phyloP scores from a whole-genome alignment of 2,113 vertebrate species.

The Delphinus delphis region DNA sequence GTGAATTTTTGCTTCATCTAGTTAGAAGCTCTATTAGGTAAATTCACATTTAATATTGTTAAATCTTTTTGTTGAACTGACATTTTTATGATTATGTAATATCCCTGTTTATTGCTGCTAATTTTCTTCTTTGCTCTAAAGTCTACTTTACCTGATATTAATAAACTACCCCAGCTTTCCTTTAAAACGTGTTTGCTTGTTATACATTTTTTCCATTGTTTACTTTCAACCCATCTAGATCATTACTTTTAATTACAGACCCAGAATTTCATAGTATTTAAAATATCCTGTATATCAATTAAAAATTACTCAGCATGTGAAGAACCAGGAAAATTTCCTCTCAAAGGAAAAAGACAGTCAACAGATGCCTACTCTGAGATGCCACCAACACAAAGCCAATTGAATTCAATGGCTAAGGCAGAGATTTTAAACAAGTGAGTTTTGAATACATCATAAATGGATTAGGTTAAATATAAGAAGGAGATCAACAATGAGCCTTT shows the following conservation, averaged over 20 bases:
- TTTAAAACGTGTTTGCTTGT: not conserved
- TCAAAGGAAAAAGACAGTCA: not conserved
- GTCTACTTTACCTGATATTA: not conserved
- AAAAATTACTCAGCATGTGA: not conserved
- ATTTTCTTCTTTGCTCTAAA: not conserved
- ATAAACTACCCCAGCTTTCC: not conserved
- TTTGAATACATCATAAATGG: not conserved
- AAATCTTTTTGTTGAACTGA: not conserved
- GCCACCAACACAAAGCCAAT: not conserved
- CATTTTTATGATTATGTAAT: not conserved
- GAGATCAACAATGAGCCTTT: not conserved
- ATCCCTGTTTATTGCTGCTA: not conserved
- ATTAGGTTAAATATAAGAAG: not conserved
- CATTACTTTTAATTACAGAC: not conserved
- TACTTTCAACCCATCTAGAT: not conserved
- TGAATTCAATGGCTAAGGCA: not conserved
- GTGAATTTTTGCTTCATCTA: not conserved
- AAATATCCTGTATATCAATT: not conserved
- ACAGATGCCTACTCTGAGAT: not conserved
- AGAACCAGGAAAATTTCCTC: not conserved
- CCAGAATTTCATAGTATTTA: not conserved
- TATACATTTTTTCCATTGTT: not conserved
- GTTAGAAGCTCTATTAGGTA: not conserved
- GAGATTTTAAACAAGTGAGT: not conserved
- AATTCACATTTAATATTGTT: not conserved